Conservation (phyloP, 2,113 vertebrate genomes). For the Podilymbus podiceps region DNA sequence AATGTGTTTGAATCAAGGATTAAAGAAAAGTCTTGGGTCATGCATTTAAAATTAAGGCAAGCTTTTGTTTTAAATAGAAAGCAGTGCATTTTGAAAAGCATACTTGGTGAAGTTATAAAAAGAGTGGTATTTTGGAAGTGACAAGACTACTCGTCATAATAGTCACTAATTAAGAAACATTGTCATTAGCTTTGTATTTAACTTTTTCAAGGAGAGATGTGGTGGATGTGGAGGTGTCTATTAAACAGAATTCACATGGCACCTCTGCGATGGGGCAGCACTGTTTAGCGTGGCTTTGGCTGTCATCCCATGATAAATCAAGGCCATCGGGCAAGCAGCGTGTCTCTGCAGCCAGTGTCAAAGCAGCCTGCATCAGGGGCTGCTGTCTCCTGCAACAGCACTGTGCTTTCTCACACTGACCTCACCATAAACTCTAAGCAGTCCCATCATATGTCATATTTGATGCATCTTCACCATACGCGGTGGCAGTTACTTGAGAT, state of each 20-base stretch:
- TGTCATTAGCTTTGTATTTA: background rate
- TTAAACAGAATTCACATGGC: background rate
- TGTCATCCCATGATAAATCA: background rate
- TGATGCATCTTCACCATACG: background rate
- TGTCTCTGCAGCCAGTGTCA: background rate
- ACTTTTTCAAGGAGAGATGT: background rate
- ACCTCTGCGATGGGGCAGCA: background rate
- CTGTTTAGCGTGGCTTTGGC: background rate
- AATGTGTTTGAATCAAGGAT: background rate
- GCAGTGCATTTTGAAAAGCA: background rate
- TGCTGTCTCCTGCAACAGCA: background rate
- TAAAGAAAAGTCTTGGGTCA: background rate
- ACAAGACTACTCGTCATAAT: background rate
- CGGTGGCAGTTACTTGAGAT: background rate
- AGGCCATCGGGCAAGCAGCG: background rate
- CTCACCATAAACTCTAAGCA: background rate
- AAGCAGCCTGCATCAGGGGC: background rate
- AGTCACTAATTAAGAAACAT: background rate
- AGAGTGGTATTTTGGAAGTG: background rate
- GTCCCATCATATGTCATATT: accelerated
- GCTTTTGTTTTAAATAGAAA: background rate
- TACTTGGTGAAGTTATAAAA: background rate
- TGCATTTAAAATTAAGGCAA: background rate
- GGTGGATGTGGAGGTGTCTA: background rate
- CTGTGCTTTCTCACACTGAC: background rate